Evolutionary conservation across 2,888 invertebrate genomes (phyloP).

Genomic region (Troides oblongomaculatus): DNA sequence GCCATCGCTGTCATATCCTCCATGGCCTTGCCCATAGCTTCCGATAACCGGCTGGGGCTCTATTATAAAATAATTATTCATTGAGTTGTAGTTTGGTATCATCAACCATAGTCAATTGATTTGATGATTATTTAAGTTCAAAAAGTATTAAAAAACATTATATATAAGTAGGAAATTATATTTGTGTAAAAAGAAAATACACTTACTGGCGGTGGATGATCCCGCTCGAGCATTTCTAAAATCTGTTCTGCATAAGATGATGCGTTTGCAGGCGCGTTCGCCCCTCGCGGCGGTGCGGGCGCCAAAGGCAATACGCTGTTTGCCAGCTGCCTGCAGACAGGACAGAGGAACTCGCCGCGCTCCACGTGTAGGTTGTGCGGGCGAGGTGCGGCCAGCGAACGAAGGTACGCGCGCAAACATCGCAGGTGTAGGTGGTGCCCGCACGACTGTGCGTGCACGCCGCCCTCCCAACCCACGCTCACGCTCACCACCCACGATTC

Average conservation of each 20-base stretch:
- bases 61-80: slow-evolving; percentile 43
- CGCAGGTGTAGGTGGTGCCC: slow-evolving; percentile 98
- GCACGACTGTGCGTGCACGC: slow-evolving; percentile 96
- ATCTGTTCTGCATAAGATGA: slow-evolving; percentile 71
- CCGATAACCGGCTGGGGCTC: slow-evolving; percentile 86
- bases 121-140: too few relatives aligned
- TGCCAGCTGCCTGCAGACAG: slow-evolving; percentile 91
- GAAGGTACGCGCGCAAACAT: slow-evolving; percentile 94
- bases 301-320: slow-evolving; percentile 91
- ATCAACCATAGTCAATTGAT: too few relatives aligned
- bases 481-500: slow-evolving; percentile 87
- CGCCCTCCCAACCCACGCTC: slow-evolving; percentile 93
- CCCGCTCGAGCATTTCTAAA: slow-evolving; percentile 76
- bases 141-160: too few relatives aligned
- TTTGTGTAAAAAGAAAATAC: not conserved
- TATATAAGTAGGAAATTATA: too few relatives aligned
- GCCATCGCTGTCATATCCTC: slow-evolving; percentile 95
- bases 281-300: slow-evolving; percentile 85
- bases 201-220: slow-evolving; percentile 83
- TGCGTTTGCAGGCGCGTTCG: slow-evolving; percentile 73
- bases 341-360: slow-evolving; percentile 94
- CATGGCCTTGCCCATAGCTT: slow-evolving; percentile 95
- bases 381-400: slow-evolving; percentile 88
- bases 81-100: not conserved
- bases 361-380: slow-evolving; percentile 84